Base-by-base conservation (phyloP, 2,888 invertebrate species). In the Germaria angustata region DNA sequence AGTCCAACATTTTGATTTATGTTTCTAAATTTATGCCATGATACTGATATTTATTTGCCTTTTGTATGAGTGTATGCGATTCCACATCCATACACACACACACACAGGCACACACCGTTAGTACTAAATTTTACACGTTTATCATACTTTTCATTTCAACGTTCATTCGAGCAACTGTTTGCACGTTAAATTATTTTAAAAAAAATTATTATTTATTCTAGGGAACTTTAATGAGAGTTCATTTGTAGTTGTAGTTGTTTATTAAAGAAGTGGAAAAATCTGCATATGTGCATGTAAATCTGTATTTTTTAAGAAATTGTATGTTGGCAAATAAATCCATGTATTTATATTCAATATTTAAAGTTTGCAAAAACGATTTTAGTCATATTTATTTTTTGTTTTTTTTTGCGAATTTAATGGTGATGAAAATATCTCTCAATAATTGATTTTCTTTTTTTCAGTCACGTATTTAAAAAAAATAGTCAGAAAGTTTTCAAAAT, bases 1-100 rank as follows among this genome's bases (percentile, higher is more conserved):
- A 90, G 91, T 90, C 87, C 87, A 88, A 87, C 87, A 88, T 88
- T 90, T 91, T 90, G 90, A 90, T 90, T 90, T 91, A 90, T 90
- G 89, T 87, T 87, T 86, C 87, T 85, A 88, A 90, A 88, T 89
- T 88, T 88, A 87, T 88, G 86, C 87, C 86, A 87, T 84, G 85
- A 83, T 75, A 84, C 34, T 63, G 57, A 55, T 75, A 66, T 80
- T 80, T 73, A 75, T 80, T 80, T 73, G 53, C 59, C 51, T 53
- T 66, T 66, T 73, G 41, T 32, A 41, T n/a, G 20, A 49, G 9
- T 49, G 46, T 65, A 2, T 61, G 1, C 17, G 32, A 6, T 41
- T 55, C 3, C 15, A 28, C 41, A 24, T 6, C 49, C n/a, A 63
- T 9, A 41, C 20, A 71, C 34, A 61, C 46, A 39, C 17, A 17